These are phyloP conservation scores for Syngnathus rostellatus DNA, from an alignment of 2,797 vertebrate genomes.

Conservation along the genomic window DNA sequence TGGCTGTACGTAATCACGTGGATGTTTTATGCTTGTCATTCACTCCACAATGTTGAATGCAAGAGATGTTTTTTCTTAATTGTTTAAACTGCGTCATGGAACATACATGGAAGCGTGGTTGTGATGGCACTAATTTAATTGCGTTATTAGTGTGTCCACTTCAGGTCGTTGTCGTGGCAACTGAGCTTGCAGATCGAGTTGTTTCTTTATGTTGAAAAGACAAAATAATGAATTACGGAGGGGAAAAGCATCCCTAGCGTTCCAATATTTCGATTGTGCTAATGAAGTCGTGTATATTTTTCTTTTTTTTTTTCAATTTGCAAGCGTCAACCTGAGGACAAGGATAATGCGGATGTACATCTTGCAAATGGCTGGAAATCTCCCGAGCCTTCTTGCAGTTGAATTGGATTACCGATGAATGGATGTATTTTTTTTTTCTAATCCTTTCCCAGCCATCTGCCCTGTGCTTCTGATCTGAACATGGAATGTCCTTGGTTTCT, in stretches of 20 bases:
- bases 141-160: background rate
- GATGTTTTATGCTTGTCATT: background rate
- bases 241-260: background rate
- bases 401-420: background rate
- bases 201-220: background rate
- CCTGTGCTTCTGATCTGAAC: slow-evolving; percentile 22
- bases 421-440: background rate
- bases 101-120: background rate
- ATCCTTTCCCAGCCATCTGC: background rate
- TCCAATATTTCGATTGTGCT: background rate
- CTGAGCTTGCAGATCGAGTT: background rate
- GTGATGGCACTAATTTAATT: background rate
- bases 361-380: background rate
- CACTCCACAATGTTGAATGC: background rate
- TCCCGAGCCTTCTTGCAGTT: background rate
- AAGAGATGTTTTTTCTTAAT: background rate
- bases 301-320: background rate
- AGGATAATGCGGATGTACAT: background rate
- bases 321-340: background rate
- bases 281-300: background rate
- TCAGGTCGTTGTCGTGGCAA: background rate
- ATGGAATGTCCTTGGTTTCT: slow-evolving; percentile 15
- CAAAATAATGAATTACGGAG: background rate
- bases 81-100: background rate
- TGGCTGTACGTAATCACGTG: background rate